Evolutionary conservation across 1,140 invertebrate genomes (phyloP).

Genomic region (Pogonus chalceus): DNA sequence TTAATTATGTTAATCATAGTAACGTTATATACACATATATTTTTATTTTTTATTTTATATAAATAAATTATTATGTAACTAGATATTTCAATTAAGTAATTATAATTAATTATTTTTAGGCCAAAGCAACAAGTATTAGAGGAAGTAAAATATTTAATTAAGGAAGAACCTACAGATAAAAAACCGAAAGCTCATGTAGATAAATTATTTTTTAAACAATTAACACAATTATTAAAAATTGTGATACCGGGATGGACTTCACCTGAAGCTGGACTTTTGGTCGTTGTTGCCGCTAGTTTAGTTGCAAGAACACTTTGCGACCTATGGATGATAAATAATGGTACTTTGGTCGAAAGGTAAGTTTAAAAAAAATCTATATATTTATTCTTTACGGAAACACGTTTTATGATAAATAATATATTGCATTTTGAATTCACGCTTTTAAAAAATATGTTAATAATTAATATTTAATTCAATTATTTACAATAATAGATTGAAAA

Average conservation of each 20-base stretch:
- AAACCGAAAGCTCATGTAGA: constrained; percentile 77
- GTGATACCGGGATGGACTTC: constrained; percentile 69
- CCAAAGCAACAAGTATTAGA: constrained; percentile 40
- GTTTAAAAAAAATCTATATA: constrained; percentile 16
- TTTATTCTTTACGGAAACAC: too few relatives aligned
- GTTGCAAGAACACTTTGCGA: constrained; percentile 87
- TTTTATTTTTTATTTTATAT: constrained; percentile 15
- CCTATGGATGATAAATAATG: constrained; percentile 93
- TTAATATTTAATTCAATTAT: too few relatives aligned
- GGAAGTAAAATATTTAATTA: constrained; percentile 67
- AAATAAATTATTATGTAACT: constrained; percentile 14
- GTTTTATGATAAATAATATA: too few relatives aligned
- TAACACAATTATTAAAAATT: constrained; percentile 68
- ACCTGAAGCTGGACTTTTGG: constrained; percentile 66
- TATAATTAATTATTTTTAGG: constrained; percentile 3
- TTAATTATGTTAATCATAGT: constrained; percentile 8
- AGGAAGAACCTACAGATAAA: constrained; percentile 55
- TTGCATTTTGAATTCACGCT: too few relatives aligned
- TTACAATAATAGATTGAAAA: too few relatives aligned
- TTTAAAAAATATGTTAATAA: too few relatives aligned
- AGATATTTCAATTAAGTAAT: not conserved
- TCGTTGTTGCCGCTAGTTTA: constrained; percentile 71
- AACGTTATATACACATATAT: constrained; percentile 5
- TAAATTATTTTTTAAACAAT: constrained; percentile 67
- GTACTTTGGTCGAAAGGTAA: constrained; percentile 86